Evolutionary conservation across 2,888 invertebrate genomes (phyloP).

Genomic region (Encarsia formosa): DNA sequence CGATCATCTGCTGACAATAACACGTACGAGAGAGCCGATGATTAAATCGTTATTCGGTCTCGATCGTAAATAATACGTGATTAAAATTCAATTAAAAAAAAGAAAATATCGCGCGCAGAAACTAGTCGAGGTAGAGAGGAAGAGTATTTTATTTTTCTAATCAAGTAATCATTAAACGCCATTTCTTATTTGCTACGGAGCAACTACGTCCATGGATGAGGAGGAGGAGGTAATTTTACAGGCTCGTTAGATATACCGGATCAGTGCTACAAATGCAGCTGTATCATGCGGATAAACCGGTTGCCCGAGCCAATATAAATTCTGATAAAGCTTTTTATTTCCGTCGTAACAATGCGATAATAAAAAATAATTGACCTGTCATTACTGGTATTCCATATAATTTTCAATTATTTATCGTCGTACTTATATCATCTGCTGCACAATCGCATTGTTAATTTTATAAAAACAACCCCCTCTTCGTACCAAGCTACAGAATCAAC

Average conservation of each 20-base stretch:
- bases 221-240: constrained; percentile 20
- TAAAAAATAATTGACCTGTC: constrained; percentile 13
- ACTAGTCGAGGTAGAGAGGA: too few relatives aligned
- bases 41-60: neutral
- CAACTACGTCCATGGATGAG: too few relatives aligned
- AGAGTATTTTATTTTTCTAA: constrained; percentile 10
- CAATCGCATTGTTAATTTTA: too few relatives aligned
- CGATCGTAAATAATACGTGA: constrained; percentile 7
- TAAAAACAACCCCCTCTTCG: too few relatives aligned
- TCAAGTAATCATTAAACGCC: constrained; percentile 16
- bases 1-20: too few relatives aligned
- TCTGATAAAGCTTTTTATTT: constrained; percentile 15
- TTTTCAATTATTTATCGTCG: neutral
- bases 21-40: too few relatives aligned
- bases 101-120: too few relatives aligned
- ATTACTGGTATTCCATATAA: constrained; percentile 2
- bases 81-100: constrained; percentile 17
- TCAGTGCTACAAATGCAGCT: constrained; percentile 7
- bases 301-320: constrained; percentile 8
- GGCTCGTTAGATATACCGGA: constrained; percentile 10
- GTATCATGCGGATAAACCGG: constrained; percentile 11
- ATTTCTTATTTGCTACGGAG: constrained; percentile 7
- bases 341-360: neutral
- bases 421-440: neutral
- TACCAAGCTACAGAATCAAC: too few relatives aligned